These are phyloP conservation scores for Megalops atlanticus DNA, from an alignment of 2,113 vertebrate species.

Conservation along the genomic window DNA sequence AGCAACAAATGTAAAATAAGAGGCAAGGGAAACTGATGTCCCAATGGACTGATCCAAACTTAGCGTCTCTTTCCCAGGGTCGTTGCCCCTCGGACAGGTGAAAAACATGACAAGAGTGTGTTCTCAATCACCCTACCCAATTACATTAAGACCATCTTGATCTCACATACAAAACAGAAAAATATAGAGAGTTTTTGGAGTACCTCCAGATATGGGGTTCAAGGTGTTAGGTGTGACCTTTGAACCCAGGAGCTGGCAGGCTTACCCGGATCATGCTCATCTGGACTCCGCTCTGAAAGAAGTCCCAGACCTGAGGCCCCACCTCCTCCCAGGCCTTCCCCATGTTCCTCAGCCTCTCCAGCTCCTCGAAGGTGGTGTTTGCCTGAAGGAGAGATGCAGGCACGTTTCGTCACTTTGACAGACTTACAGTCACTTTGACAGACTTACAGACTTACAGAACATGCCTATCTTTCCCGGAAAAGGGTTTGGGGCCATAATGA, in stretches of 20 bases:
- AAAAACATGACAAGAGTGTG: too few relatives aligned
- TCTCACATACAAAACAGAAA: neutral
- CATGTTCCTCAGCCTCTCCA: conserved; percentile 80
- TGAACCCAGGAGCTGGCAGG: neutral
- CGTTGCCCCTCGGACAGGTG: too few relatives aligned
- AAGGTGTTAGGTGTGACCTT: neutral
- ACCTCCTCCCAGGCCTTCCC: conserved; percentile 88
- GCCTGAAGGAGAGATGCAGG: conserved; percentile 75
- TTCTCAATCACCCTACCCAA: too few relatives aligned
- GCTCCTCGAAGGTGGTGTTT: conserved; percentile 91
- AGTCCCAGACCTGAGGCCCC: conserved; percentile 87
- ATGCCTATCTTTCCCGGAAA: neutral
- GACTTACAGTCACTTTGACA: too few relatives aligned
- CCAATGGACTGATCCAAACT: too few relatives aligned
- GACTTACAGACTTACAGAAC: too few relatives aligned
- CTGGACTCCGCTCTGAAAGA: conserved; percentile 85
- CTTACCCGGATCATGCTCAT: conserved; percentile 91
- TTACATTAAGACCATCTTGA: neutral
- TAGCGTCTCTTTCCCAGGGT: too few relatives aligned
- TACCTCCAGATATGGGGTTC: too few relatives aligned
- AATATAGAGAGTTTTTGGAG: too few relatives aligned
- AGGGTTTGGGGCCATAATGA: neutral
- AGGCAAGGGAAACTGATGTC: too few relatives aligned
- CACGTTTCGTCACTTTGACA: too few relatives aligned
- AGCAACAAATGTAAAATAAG: too few relatives aligned